These are phyloP conservation scores for Hermaeophaga mercurialis DNA, from an alignment of 2,888 invertebrate species.

Conservation along the genomic window DNA sequence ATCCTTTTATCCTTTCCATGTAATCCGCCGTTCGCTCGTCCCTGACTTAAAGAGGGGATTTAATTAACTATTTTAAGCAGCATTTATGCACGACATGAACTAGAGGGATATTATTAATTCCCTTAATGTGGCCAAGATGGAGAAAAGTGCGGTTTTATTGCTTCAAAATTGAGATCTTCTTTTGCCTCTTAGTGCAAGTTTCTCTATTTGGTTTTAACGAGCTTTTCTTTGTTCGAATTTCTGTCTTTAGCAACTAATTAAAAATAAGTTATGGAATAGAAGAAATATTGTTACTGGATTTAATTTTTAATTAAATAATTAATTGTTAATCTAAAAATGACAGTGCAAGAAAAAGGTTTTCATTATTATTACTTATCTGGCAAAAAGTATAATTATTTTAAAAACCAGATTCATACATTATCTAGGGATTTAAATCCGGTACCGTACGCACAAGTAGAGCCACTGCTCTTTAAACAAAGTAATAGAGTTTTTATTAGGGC, in stretches of 20 bases:
- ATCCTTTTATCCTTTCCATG: no score
- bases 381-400: no score
- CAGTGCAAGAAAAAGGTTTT: no score
- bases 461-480: not conserved
- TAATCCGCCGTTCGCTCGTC: no score
- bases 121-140: constrained; percentile 14
- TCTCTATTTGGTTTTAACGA: constrained; percentile 5
- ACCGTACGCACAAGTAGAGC: not conserved
- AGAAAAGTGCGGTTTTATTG: constrained; percentile 17
- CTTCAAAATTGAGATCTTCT: not conserved
- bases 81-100: constrained; percentile 10
- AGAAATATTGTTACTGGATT: no score
- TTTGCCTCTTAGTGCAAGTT: constrained; percentile 2
- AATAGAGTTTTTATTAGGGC: constrained; percentile 3
- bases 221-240: not conserved
- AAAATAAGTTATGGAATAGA: not conserved
- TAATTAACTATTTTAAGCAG: constrained; percentile 7
- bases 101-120: constrained; percentile 2
- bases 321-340: no score
- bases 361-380: no score
- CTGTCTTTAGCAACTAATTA: not conserved
- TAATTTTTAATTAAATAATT: no score
- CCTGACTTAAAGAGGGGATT: not conserved
- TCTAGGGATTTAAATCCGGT: not conserved
- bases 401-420: no score